These are phyloP conservation scores for Stomatorhinus walkeri DNA, from an alignment of 2,797 vertebrate genomes.

Conservation along the genomic window DNA sequence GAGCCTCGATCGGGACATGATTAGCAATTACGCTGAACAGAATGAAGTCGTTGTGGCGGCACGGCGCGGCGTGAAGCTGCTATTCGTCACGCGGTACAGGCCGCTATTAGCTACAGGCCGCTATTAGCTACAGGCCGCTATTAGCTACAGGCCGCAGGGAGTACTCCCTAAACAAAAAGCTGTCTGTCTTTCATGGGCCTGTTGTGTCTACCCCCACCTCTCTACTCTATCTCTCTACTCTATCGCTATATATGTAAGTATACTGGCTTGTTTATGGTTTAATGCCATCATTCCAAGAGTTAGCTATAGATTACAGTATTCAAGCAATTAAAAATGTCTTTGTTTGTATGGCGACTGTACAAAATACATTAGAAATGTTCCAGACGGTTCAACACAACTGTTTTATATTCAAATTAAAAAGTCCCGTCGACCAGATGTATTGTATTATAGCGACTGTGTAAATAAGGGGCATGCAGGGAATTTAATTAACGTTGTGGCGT, in stretches of 20 bases:
- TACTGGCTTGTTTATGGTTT: not conserved
- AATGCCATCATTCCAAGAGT: not conserved
- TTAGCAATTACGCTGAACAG: conserved; percentile 19
- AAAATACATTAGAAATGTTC: conserved; percentile 3
- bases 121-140: not conserved
- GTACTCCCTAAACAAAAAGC: not conserved
- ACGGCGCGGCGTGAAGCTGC: not conserved
- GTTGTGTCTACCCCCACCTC: not conserved
- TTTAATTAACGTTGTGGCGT: not conserved
- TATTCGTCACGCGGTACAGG: not conserved
- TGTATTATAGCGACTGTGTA: not conserved
- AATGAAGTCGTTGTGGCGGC: conserved; percentile 4
- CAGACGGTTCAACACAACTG: not conserved
- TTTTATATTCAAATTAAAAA: not conserved
- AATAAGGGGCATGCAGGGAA: not conserved
- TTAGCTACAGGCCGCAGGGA: not conserved
- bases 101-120: not conserved
- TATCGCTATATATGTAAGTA: not conserved
- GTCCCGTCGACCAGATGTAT: not conserved
- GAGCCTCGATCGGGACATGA: conserved; percentile 6
- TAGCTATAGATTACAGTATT: not conserved
- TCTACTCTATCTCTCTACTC: too few relatives aligned
- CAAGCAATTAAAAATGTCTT: not conserved
- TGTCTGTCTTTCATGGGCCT: not conserved
- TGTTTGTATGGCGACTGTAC: not conserved